Conservation (phyloP, 2,113 vertebrate species). For the Myotis yumanensis region DNA sequence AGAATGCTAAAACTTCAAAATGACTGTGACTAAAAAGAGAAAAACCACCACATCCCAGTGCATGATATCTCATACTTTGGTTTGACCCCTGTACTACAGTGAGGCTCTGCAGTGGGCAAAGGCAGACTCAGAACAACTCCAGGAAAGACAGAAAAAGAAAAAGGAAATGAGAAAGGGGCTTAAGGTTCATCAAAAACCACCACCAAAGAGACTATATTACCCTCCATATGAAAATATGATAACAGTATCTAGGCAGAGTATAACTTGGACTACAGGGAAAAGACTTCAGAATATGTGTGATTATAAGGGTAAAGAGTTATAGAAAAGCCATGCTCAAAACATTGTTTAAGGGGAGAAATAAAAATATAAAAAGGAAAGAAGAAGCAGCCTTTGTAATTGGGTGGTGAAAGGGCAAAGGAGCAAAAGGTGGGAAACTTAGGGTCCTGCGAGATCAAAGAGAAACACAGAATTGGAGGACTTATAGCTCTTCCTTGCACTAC, state of each 20-base stretch:
- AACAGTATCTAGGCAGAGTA: background rate
- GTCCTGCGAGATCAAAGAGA: background rate
- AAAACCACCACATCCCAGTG: background rate
- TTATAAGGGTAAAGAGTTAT: background rate
- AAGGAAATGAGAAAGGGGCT: background rate
- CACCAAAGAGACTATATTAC: background rate
- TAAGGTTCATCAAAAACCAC: background rate
- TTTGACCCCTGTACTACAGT: background rate
- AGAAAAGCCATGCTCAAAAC: background rate
- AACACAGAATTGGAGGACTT: background rate
- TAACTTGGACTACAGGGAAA: background rate
- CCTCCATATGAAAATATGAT: background rate
- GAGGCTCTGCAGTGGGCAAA: background rate
- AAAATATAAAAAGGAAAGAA: background rate
- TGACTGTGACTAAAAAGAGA: background rate
- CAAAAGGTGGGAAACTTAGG: background rate
- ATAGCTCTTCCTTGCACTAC: background rate
- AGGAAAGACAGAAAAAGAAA: background rate
- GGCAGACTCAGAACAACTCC: background rate
- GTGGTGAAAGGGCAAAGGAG: background rate
- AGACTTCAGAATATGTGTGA: background rate
- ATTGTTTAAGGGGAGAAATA: background rate
- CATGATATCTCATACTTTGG: background rate
- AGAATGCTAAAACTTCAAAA: background rate
- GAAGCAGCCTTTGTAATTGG: background rate